Conservation (phyloP, 1,140 invertebrate species). For the Eciton burchellii region DNA sequence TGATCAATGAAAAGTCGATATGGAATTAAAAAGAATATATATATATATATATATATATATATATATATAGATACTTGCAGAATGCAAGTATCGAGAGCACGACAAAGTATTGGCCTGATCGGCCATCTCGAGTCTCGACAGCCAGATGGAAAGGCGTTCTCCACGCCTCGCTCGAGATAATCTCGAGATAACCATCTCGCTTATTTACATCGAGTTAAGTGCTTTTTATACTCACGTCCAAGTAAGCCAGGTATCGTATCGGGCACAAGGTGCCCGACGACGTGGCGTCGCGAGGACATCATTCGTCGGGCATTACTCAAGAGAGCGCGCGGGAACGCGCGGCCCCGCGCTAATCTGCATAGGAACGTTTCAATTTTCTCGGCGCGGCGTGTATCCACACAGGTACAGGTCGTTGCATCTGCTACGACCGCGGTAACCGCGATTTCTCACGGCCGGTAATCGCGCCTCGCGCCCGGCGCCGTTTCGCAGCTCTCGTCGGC, state of each 20-base stretch:
- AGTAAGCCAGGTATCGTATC: not conserved
- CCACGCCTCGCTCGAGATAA: too few relatives aligned
- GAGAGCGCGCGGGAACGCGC: not conserved
- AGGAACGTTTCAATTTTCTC: conserved; percentile 58
- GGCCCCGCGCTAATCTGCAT: conserved; percentile 45
- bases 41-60: not conserved
- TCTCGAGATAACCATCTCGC: not conserved
- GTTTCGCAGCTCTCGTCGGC: conserved; percentile 72
- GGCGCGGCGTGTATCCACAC: conserved; percentile 29
- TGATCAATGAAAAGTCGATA: conserved; percentile 58
- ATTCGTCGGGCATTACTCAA: conserved; percentile 48
- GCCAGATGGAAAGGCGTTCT: too few relatives aligned
- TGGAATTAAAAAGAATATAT: not conserved
- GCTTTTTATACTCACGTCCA: not conserved
- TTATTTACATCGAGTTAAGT: not conserved
- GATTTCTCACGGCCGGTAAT: conserved; percentile 57
- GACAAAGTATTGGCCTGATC: too few relatives aligned
- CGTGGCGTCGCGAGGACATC: conserved; percentile 5
- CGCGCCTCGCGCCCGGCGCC: conserved; percentile 38
- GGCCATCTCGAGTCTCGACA: too few relatives aligned
- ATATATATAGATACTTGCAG: not conserved
- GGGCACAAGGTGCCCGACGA: not conserved
- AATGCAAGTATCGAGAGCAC: not conserved
- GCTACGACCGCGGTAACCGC: conserved; percentile 12
- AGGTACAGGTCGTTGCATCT: conserved; percentile 27